Percentiles rank a stretch among this genome's conserved stretches.
Conservation (phyloP, 2,888 invertebrate species). For the Strigamia maritima region DNA sequence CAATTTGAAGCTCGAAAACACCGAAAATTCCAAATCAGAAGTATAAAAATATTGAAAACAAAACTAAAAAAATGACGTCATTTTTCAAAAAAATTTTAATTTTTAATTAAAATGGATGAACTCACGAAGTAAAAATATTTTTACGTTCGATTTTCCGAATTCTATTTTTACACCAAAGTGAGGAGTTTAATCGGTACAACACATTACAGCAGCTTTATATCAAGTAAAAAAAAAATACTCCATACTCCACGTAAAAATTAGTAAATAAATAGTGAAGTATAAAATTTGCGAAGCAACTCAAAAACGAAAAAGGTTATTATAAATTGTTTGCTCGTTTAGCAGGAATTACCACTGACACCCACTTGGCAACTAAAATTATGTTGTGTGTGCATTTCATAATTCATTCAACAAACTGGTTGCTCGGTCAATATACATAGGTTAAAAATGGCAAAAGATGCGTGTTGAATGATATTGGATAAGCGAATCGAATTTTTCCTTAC, state of each 20-base stretch:
- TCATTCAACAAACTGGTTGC: constrained; percentile 7
- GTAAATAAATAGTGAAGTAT: not conserved
- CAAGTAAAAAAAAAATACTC: not conserved
- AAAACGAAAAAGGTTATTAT: not conserved
- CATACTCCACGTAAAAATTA: too few relatives aligned
- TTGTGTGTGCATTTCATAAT: not conserved
- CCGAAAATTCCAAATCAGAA: not conserved
- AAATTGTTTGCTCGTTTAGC: constrained; percentile 1
- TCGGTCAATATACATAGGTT: constrained; percentile 2
- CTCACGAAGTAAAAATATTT: too few relatives aligned
- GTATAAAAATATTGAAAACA: too few relatives aligned
- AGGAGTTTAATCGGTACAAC: not conserved
- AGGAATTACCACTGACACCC: constrained; percentile 1
- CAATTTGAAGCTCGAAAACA: not conserved
- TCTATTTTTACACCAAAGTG: not conserved
- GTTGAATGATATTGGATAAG: constrained; percentile 8
- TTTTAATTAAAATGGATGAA: too few relatives aligned
- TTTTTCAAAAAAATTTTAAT: too few relatives aligned
- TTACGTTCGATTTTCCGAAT: too few relatives aligned
- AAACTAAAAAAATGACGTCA: too few relatives aligned
- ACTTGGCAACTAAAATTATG: constrained; percentile 26
- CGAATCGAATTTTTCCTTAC: constrained; percentile 20
- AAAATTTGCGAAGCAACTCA: not conserved
- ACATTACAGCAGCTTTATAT: too few relatives aligned
- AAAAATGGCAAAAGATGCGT: constrained; percentile 29